Evolutionary conservation across 2,113 vertebrate genomes (phyloP).

Genomic region (Sclerurus mexicanus): DNA sequence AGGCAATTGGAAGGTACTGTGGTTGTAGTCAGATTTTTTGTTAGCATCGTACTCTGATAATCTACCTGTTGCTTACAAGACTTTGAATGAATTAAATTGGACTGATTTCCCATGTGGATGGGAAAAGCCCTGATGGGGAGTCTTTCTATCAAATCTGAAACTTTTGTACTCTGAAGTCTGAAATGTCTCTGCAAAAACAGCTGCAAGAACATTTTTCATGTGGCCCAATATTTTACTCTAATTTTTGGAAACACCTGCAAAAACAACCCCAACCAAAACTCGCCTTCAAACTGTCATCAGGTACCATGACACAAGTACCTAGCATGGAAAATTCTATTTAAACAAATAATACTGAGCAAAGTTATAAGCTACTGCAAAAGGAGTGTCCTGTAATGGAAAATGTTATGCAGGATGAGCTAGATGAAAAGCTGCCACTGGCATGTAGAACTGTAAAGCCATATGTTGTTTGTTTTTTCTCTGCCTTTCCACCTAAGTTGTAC

Average conservation of each 20-base stretch:
- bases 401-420: background rate
- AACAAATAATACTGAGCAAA: background rate
- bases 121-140: background rate
- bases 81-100: background rate
- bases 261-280: too few species aligned
- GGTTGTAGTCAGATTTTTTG: background rate
- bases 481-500: background rate
- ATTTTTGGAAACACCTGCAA: background rate
- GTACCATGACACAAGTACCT: background rate
- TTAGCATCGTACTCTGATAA: background rate
- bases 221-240: background rate
- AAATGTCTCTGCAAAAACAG: background rate
- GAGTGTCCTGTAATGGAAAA: slow-evolving; percentile 19
- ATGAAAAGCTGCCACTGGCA: background rate
- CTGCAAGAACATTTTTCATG: background rate
- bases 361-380: background rate
- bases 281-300: background rate
- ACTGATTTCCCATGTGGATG: fast-evolving
- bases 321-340: background rate
- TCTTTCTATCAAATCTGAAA: background rate
- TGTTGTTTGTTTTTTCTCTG: background rate
- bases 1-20: background rate
- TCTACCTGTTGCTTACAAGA: background rate
- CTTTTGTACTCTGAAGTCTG: background rate
- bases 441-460: background rate